phyloP scores from a whole-genome alignment of 2,113 vertebrate genomes.

The Diphyllodes magnificus region DNA sequence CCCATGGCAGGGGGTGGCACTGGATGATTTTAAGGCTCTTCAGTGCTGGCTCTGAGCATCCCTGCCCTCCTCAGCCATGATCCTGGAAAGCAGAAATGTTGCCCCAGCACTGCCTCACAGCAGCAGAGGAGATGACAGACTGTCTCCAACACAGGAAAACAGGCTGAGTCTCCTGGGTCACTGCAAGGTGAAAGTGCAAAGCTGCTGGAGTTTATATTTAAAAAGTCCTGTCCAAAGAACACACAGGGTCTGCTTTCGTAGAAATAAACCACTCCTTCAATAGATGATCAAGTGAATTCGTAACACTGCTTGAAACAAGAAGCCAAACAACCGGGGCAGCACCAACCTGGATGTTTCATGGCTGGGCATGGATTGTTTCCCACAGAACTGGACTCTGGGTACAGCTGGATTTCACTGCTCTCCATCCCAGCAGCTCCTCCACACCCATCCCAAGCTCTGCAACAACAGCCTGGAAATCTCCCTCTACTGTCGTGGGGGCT shows the following conservation, averaged over 20 bases:
- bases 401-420: neutral
- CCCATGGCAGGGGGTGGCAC: neutral
- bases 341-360: neutral
- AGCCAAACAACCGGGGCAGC: neutral
- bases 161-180: neutral
- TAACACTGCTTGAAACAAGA: neutral
- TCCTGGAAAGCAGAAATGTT: constrained; percentile 2
- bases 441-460: rapidly evolving
- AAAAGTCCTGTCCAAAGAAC: neutral
- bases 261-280: neutral
- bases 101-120: neutral
- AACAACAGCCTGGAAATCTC: neutral
- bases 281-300: neutral
- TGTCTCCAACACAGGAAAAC: neutral
- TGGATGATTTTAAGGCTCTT: neutral
- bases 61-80: neutral
- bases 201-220: neutral
- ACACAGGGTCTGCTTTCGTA: neutral
- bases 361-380: neutral
- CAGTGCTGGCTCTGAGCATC: neutral
- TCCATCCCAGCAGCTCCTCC: neutral
- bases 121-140: neutral
- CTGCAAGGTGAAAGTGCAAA: neutral
- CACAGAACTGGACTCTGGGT: neutral
- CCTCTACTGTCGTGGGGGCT: rapidly evolving